Evolutionary conservation across 2,113 vertebrate species (phyloP).

Genomic region (Pagrus major): DNA sequence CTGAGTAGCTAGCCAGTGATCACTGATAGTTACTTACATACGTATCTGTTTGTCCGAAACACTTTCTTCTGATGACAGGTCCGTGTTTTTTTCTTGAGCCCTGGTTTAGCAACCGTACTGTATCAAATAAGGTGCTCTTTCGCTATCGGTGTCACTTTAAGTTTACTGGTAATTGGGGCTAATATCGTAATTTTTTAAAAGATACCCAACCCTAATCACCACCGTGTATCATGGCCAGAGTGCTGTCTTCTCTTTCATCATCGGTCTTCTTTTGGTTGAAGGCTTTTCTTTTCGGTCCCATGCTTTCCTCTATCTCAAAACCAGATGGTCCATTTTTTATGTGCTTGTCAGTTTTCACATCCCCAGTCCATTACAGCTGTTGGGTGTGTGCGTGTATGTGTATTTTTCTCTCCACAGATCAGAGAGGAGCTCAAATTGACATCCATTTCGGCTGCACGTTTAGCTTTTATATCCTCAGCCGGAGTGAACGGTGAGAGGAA

Average conservation of each 20-base stretch:
- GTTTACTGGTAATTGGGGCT: too few relatives aligned
- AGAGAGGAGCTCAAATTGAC: constrained; percentile 77
- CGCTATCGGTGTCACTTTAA: too few relatives aligned
- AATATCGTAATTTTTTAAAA: too few relatives aligned
- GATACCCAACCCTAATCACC: too few relatives aligned
- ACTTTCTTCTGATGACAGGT: too few relatives aligned
- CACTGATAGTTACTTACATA: too few relatives aligned
- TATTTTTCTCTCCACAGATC: constrained; percentile 66
- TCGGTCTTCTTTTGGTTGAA: constrained; percentile 16
- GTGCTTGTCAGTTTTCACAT: constrained; percentile 67
- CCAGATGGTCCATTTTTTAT: constrained; percentile 51
- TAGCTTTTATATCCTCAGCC: constrained; percentile 75
- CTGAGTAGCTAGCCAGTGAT: too few relatives aligned
- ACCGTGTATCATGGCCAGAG: neutral
- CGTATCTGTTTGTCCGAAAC: too few relatives aligned
- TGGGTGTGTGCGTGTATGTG: constrained; percentile 38
- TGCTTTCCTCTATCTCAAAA: constrained; percentile 33
- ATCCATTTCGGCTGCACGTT: constrained; percentile 73
- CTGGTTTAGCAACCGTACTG: too few relatives aligned
- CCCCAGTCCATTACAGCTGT: constrained; percentile 72
- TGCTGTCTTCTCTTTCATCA: constrained; percentile 39
- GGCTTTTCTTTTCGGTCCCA: constrained; percentile 4
- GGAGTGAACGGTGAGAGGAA: constrained; percentile 51
- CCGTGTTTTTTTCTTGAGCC: too few relatives aligned
- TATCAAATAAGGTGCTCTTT: too few relatives aligned